Conservation (phyloP, 2,888 invertebrate genomes). For the Ectropis crepuscularia region DNA sequence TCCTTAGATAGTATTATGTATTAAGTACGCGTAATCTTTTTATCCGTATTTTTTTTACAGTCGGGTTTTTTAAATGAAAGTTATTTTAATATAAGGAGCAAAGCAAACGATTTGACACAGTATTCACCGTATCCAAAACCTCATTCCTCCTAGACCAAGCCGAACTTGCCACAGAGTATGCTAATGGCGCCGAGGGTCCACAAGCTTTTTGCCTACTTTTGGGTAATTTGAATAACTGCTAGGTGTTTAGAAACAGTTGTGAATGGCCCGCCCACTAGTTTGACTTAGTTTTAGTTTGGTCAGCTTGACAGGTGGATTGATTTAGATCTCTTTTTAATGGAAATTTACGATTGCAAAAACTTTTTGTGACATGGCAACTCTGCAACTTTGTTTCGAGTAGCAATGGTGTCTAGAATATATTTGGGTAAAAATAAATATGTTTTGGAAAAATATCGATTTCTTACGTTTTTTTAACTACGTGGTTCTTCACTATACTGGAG, state of each 20-base stretch:
- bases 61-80: too few species aligned
- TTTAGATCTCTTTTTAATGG: conserved; percentile 40
- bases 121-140: conserved; percentile 38
- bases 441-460: too few species aligned
- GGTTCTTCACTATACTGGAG: too few species aligned
- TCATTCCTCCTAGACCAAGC: conserved; percentile 42
- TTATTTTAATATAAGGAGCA: too few species aligned
- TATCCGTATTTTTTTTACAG: too few species aligned
- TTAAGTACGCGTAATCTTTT: too few species aligned
- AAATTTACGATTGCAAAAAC: not conserved
- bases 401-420: too few species aligned
- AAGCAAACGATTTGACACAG: not conserved
- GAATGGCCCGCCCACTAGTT: conserved; percentile 48
- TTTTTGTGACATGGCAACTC: conserved; percentile 8
- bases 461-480: too few species aligned
- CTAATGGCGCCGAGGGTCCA: conserved; percentile 60
- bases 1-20: too few species aligned
- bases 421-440: too few species aligned
- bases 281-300: conserved; percentile 42
- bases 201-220: conserved; percentile 65
- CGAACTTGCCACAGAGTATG: conserved; percentile 63
- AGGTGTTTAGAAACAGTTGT: conserved; percentile 51
- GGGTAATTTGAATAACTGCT: conserved; percentile 64
- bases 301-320: conserved; percentile 33
- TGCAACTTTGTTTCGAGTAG: conserved; percentile 2